Conservation (phyloP, 2,888 invertebrate genomes). For the Apamea anceps region DNA sequence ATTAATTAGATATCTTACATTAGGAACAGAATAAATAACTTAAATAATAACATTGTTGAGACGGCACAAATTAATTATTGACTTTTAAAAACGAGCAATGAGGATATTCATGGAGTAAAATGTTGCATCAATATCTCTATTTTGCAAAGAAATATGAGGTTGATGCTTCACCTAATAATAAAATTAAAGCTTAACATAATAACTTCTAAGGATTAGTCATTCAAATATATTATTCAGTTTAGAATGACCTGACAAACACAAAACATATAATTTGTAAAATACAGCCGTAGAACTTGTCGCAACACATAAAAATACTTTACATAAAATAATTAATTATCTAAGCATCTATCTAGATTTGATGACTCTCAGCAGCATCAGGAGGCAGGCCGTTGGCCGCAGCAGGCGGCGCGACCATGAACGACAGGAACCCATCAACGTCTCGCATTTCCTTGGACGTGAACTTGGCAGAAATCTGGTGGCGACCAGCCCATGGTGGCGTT, state of each 20-base stretch:
- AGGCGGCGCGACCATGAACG: conserved; percentile 91
- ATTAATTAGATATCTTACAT: conserved; percentile 33
- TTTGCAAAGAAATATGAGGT: conserved; percentile 25
- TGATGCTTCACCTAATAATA: conserved; percentile 4
- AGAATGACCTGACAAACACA: conserved; percentile 23
- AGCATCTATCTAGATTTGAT: conserved; percentile 72
- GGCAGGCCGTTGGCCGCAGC: conserved; percentile 83
- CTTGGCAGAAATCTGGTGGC: conserved; percentile 95
- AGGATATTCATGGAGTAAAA: background rate
- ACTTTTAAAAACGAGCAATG: background rate
- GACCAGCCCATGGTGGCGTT: conserved; percentile 94
- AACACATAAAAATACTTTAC: conserved; percentile 13
- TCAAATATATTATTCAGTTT: conserved; percentile 16
- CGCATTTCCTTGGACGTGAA: conserved; percentile 96
- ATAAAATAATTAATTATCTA: background rate
- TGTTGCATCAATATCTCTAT: conserved; percentile 6
- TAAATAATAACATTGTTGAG: conserved; percentile 41
- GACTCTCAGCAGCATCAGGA: conserved; percentile 75
- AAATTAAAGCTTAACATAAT: conserved; percentile 27
- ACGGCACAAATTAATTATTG: conserved; percentile 32
- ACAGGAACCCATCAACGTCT: conserved; percentile 97
- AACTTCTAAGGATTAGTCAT: background rate
- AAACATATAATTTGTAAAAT: background rate
- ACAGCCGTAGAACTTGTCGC: background rate
- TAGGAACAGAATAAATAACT: conserved; percentile 54